Base-by-base conservation (phyloP, 2,888 invertebrate species). In the Hirtodrosophila alboralis region DNA sequence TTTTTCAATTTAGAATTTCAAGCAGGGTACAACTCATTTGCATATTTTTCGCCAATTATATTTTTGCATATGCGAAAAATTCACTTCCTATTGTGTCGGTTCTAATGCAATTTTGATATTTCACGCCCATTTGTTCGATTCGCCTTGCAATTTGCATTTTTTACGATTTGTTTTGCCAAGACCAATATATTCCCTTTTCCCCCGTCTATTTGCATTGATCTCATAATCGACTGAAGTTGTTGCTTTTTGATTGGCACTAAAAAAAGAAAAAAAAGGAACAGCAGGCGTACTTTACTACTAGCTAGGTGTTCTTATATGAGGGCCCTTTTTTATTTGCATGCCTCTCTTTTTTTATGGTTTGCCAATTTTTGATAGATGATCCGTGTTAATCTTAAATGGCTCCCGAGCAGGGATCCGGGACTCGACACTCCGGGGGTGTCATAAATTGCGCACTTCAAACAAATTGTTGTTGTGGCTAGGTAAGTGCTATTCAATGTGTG, bases 351-450 rank as follows among this genome's bases (percentile, higher is more conserved):
- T 79, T 83, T 78, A 60, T 72, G 63, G 33, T 28, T 12, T 85
- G 76, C 80, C 79, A 83, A 85, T 79, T 69, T 86, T 66, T 84
- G 81, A 81, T 81, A 60, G 84, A 81, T 81, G 81, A 86, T 64
- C 72, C 81, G 84, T 81, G 75, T 67, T 86, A 66, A 66, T 64
- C 59, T 48, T 67, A 57, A 31, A 51, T 52, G 56, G 33, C 43
- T n/a, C 37, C 18, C 16, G 14, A 14, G 34, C 36, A n/a, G 23
- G 7, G 18, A 28, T n/a, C 16, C 6, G 12, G 53, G 14, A 1
- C 10, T 4, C 18, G 9, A 8, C 8, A 21, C 18, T 10, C 10
- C 10, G 31, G 21, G 14, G 26, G 14, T 51, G 43, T 34, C 44
- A 49, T 53, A 48, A 63, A 68, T 54, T 57, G 61, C 31, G 45